These are phyloP conservation scores for Mus spicilegus DNA, from an alignment of 2,113 vertebrate genomes.

Conservation along the genomic window DNA sequence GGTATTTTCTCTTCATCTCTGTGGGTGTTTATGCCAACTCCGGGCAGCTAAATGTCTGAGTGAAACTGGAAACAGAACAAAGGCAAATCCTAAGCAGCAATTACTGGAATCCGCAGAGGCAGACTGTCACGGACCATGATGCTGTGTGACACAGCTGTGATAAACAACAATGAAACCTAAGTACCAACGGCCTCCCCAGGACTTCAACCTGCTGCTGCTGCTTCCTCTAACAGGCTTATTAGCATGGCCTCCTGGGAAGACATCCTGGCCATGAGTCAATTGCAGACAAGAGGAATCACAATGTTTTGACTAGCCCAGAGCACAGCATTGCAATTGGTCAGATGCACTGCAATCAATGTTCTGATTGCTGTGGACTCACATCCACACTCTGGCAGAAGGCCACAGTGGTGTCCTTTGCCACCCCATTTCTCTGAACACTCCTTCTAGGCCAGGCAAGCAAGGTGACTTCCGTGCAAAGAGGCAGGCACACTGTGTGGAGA, in stretches of 20 bases:
- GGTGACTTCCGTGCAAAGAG: neutral
- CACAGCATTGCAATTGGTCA: neutral
- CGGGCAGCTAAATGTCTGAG: neutral
- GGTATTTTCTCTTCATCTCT: neutral
- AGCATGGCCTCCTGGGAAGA: neutral
- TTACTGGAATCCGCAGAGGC: neutral
- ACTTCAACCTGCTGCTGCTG: neutral
- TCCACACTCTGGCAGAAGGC: neutral
- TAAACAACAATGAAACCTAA: neutral
- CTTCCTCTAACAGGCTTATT: neutral
- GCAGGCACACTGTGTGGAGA: neutral
- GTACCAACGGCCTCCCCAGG: neutral
- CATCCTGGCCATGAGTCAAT: slow-evolving; percentile 27
- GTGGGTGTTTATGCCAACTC: neutral
- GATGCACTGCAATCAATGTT: neutral
- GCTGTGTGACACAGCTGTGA: neutral
- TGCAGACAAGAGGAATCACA: slow-evolving; percentile 36
- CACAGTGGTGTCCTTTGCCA: neutral
- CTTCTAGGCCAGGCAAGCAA: neutral
- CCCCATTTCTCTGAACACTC: slow-evolving; percentile 29
- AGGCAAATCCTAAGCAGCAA: neutral
- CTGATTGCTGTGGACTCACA: neutral
- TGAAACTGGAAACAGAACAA: slow-evolving; percentile 14
- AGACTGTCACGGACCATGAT: neutral
- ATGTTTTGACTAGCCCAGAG: slow-evolving; percentile 11